Base-by-base conservation (phyloP, 2,113 vertebrate genomes). In the Psephotus haematonotus region DNA sequence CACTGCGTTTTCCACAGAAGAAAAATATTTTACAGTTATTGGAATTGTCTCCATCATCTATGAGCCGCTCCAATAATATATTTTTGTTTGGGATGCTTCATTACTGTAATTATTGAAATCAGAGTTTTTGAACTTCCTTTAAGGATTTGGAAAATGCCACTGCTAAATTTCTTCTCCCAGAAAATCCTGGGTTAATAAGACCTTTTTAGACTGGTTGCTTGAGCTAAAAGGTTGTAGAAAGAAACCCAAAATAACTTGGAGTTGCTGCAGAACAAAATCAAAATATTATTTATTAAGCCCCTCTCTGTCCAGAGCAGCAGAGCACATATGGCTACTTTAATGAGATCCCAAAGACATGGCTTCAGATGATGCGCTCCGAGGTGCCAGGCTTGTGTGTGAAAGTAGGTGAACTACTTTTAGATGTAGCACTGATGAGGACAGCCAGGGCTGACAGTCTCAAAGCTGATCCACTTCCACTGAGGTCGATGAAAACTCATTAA, bases 401-500 rank as follows among this genome's bases (percentile, higher is more conserved):
- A 90, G 50, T 8, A 72, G 92, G 70, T 82, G 78, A 96, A 17
- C 80, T 55, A 47, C 92, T 94, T 93, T 69, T 6, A 53, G 62
- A 17, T 29, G 62, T 15, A 39, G 79, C 12, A 5, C 53, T 10
- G 68, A 9, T 27, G 46, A 62, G 49, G 25, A 75, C 17, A 2
- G 33, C 12, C 1, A 63, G 76, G 82, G 79, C 79, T 47, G 82
- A 35, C 65, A 22, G 72, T 18, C 52, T 60, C 44, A 1, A 2
- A 23, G 65, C 91, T 91, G 90, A 82, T 93, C 87, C 93, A 77
- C 70, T 91, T 92, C 87, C 90, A 90, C 71, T 8, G 9, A 88
- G 93, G 82, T 80, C 11, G 7, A 69, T 49, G 75, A 17, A 65
- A 95, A 86, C 71, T 90, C 95, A 92, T 97, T 90, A 86, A 77